A percentile compares a stretch with the other conserved stretches of the same genome.
Conservation (phyloP, 2,113 vertebrate genomes). For the Bambusicola thoracicus region DNA sequence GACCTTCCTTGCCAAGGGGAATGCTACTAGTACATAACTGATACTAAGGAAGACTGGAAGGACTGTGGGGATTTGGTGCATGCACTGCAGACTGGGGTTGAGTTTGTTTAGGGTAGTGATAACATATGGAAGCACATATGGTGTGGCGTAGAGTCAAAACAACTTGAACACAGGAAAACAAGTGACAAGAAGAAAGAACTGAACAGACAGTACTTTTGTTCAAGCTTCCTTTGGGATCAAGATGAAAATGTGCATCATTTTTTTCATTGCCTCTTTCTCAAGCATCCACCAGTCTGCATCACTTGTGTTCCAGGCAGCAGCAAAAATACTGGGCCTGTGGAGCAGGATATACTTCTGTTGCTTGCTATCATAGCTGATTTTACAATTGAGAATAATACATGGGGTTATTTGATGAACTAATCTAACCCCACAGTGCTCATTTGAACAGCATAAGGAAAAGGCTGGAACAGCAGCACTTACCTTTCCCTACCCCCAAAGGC, state of each 20-base stretch:
- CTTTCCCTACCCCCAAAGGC: conserved; percentile 67
- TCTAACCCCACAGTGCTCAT: background rate
- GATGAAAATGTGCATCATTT: background rate
- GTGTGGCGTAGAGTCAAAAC: background rate
- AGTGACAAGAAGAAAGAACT: background rate
- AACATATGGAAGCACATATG: background rate
- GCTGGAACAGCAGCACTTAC: conserved; percentile 24
- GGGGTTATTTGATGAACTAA: background rate
- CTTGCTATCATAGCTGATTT: background rate
- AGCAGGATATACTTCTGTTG: background rate
- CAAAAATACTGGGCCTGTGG: background rate
- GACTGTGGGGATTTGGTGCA: accelerated
- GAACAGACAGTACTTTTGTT: background rate
- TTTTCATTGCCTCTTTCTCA: background rate
- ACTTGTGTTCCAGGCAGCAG: background rate
- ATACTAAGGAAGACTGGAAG: background rate
- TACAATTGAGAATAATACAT: background rate
- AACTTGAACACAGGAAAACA: background rate
- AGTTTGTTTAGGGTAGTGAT: background rate
- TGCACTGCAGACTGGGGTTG: background rate
- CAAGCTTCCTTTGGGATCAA: background rate
- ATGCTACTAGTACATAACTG: background rate
- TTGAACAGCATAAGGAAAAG: conserved; percentile 17
- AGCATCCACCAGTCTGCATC: background rate
- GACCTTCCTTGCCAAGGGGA: background rate